A percentile compares a stretch with the other conserved stretches of the same genome.
These are phyloP conservation scores for Apodemus speciosus DNA, from an alignment of 2,113 vertebrate genomes.

Conservation along the genomic window DNA sequence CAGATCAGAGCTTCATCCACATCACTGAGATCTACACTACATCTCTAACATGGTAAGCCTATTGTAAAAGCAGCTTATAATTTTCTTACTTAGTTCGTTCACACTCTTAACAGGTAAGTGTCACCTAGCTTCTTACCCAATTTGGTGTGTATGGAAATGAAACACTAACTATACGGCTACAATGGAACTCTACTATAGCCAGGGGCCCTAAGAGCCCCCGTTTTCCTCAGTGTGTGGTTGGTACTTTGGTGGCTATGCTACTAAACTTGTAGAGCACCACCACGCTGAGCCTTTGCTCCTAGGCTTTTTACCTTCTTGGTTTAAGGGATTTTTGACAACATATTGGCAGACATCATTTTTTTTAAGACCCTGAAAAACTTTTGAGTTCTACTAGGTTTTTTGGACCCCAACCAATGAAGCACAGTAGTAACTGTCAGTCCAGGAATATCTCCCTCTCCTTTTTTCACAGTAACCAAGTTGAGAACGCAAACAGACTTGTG, in stretches of 20 bases:
- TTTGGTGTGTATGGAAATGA: not conserved
- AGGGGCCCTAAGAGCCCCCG: not conserved
- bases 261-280: not conserved
- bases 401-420: not conserved
- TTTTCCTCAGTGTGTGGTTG: not conserved
- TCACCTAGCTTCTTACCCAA: not conserved
- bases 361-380: not conserved
- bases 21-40: slow-evolving; percentile 19
- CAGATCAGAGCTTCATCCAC: slow-evolving; percentile 11
- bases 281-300: not conserved
- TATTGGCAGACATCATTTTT: not conserved
- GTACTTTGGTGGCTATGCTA: not conserved
- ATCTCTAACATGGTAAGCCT: not conserved
- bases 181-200: not conserved
- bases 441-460: not conserved
- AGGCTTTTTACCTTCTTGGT: not conserved
- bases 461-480: not conserved
- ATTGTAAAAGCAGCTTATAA: slow-evolving; percentile 55
- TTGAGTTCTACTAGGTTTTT: not conserved
- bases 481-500: not conserved
- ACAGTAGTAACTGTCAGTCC: not conserved
- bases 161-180: slow-evolving; percentile 12
- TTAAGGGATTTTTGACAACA: not conserved
- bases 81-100: slow-evolving; percentile 59
- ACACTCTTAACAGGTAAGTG: not conserved